A percentile compares a stretch with the other conserved stretches of the same genome.
These are phyloP conservation scores for Tachycineta bicolor DNA, from an alignment of 2,113 vertebrate species.

Conservation along the genomic window DNA sequence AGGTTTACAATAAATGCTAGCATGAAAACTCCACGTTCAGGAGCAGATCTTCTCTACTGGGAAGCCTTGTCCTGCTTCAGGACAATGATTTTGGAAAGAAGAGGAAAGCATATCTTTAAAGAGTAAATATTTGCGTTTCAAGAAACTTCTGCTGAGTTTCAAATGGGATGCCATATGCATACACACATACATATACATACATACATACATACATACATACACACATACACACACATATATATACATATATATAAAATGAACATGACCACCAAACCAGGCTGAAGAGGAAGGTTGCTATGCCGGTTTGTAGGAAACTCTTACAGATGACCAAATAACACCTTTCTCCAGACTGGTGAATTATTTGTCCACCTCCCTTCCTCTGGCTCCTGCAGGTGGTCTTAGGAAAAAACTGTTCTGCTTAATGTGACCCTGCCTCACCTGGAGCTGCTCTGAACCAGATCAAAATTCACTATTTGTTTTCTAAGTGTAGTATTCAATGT, in stretches of 20 bases:
- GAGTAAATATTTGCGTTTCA: background rate
- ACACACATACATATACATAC: no score
- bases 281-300: background rate
- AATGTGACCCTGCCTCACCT: background rate
- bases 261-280: background rate
- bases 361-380: background rate
- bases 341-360: background rate
- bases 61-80: background rate
- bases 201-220: no score
- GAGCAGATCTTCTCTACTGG: background rate
- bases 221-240: no score
- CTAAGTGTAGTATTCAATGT: background rate
- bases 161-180: background rate
- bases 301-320: background rate
- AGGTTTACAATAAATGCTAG: background rate
- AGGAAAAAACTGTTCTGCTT: background rate
- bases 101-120: background rate
- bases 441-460: background rate
- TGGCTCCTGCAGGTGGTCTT: background rate
- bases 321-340: background rate
- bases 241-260: background rate
- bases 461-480: background rate
- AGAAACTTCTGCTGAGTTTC: background rate
- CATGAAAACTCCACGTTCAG: background rate
- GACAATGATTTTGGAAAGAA: background rate